Evolutionary conservation across 2,888 invertebrate species (phyloP).

Genomic region (Priocnemis perturbator): DNA sequence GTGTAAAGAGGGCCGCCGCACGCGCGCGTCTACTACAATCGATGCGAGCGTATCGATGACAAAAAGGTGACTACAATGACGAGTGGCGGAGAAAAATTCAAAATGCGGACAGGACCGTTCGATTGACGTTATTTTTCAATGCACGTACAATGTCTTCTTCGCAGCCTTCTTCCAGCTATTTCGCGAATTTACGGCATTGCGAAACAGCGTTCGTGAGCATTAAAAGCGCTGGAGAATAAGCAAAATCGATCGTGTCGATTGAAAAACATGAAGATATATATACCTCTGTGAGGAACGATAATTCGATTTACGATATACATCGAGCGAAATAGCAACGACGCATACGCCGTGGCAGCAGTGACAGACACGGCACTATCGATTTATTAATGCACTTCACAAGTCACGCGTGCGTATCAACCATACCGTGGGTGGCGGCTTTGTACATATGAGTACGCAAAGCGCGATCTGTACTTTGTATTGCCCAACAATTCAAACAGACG

Average conservation of each 20-base stretch:
- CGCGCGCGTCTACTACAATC: too few species aligned
- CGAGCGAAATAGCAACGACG: constrained; percentile 15
- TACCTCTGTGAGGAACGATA: constrained; percentile 33
- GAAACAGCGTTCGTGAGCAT: neutral
- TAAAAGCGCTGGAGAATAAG: neutral
- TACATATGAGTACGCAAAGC: constrained; percentile 17
- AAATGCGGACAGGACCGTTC: neutral
- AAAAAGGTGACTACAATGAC: neutral
- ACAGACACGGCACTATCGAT: too few species aligned
- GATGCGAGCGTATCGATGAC: neutral
- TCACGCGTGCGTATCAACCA: too few species aligned
- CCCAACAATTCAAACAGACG: too few species aligned
- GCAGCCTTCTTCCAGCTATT: neutral
- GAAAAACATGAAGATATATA: too few species aligned
- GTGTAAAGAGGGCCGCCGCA: constrained; percentile 33
- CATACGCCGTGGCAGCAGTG: too few species aligned
- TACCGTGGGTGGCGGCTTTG: too few species aligned
- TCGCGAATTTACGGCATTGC: neutral
- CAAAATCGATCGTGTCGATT: neutral
- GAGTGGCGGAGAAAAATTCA: neutral
- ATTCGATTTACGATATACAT: constrained; percentile 16
- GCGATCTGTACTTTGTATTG: constrained; percentile 17
- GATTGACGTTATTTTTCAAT: too few species aligned
- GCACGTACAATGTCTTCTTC: neutral
- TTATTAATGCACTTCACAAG: too few species aligned